Conservation (phyloP, 2,113 vertebrate species). For the Pelvicachromis taeniatus region DNA sequence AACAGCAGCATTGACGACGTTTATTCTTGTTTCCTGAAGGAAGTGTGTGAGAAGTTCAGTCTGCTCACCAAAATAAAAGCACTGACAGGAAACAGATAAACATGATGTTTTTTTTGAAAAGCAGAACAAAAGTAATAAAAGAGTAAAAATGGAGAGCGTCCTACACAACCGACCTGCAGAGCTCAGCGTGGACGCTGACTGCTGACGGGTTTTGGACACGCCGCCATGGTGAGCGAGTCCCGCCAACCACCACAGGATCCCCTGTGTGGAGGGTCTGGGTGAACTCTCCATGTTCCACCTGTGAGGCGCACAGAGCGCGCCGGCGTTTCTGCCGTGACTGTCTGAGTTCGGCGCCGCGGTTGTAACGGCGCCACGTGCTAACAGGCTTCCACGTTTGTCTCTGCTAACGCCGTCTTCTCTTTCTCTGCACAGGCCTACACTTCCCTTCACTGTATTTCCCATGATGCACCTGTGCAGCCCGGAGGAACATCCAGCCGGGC, state of each 20-base stretch:
- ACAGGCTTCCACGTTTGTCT: background rate
- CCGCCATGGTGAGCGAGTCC: no score
- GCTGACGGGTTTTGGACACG: no score
- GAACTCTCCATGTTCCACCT: no score
- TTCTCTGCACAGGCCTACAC: background rate
- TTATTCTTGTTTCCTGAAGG: background rate
- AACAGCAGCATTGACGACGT: rapidly evolving
- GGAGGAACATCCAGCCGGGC: background rate
- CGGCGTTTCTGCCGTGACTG: background rate
- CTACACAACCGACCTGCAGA: no score
- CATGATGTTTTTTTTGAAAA: no score
- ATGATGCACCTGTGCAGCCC: background rate
- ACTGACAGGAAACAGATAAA: rapidly evolving
- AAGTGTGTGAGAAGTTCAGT: rapidly evolving
- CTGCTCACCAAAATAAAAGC: background rate
- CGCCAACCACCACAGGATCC: background rate
- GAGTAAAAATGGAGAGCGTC: background rate
- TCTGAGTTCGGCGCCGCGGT: background rate
- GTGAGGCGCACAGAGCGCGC: no score
- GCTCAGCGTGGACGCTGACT: background rate
- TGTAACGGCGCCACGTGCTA: background rate
- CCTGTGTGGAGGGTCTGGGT: background rate
- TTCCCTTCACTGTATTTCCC: background rate
- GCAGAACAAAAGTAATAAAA: background rate
- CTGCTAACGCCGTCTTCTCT: background rate